A percentile compares a stretch with the other conserved stretches of the same genome.
Evolutionary conservation across 2,888 invertebrate genomes (phyloP).

Genomic region (Proisotoma minuta): DNA sequence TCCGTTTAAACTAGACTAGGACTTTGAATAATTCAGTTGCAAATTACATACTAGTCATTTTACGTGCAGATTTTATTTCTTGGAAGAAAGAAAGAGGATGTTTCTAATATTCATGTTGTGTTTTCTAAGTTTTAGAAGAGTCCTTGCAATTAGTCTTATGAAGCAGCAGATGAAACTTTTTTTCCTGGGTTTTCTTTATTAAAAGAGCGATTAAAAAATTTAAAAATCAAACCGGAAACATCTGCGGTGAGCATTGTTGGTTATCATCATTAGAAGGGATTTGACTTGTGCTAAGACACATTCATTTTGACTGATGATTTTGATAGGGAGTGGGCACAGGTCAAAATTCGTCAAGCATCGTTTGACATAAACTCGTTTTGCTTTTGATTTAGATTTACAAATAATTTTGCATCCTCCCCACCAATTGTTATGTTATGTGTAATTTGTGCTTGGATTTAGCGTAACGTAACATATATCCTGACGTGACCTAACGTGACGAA

Average conservation of each 20-base stretch:
- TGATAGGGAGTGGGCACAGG: constrained; percentile 3
- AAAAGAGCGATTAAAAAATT: not conserved
- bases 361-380: constrained; percentile 13
- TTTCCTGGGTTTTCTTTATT: constrained; percentile 1
- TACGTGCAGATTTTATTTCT: too few relatives aligned
- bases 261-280: not conserved
- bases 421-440: too few relatives aligned
- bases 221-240: constrained; percentile 16
- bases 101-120: too few relatives aligned
- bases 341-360: constrained; percentile 19
- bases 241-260: constrained; percentile 4
- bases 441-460: constrained; percentile 4
- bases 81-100: too few relatives aligned
- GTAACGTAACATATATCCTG: too few relatives aligned
- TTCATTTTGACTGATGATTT: not conserved
- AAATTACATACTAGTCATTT: too few relatives aligned
- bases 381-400: not conserved
- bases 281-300: not conserved
- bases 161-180: not conserved
- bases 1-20: too few relatives aligned
- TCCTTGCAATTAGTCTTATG: not conserved
- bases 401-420: constrained; percentile 1
- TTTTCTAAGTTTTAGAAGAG: too few relatives aligned
- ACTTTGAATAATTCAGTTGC: too few relatives aligned
- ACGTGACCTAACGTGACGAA: constrained; percentile 6